A percentile compares a stretch with the other conserved stretches of the same genome.
These are phyloP conservation scores for Thomomys bottae DNA, from an alignment of 2,113 vertebrate genomes.

Conservation along the genomic window DNA sequence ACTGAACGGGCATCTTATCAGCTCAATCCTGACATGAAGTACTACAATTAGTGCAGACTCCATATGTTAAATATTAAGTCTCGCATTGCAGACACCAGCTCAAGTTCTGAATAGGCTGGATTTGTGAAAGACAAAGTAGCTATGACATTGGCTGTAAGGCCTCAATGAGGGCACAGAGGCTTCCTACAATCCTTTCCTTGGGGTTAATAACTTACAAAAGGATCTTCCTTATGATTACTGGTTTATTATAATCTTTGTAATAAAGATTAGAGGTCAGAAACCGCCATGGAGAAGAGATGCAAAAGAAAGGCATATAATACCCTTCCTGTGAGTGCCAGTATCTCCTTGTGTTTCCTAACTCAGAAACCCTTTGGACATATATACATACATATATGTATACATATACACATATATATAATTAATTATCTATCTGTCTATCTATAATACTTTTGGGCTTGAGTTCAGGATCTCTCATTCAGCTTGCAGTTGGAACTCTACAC, in stretches of 20 bases:
- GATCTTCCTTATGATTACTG: background rate
- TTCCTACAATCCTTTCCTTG: background rate
- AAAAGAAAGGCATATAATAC: fast-evolving
- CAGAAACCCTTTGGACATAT: background rate
- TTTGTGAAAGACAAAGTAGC: background rate
- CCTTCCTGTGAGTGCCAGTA: background rate
- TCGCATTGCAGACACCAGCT: background rate
- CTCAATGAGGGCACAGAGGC: too few species aligned
- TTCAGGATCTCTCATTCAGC: too few species aligned
- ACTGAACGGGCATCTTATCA: background rate
- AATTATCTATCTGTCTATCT: too few species aligned
- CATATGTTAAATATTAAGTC: background rate
- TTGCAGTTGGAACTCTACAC: too few species aligned
- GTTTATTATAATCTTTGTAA: background rate
- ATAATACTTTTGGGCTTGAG: too few species aligned
- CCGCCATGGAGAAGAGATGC: background rate
- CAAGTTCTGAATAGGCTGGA: background rate
- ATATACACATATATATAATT: too few species aligned
- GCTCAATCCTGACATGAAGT: background rate
- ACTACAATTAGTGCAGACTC: background rate
- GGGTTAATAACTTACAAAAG: background rate
- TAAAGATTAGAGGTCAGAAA: background rate
- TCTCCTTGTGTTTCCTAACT: background rate
- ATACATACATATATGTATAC: too few species aligned
- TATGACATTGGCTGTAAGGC: background rate